A percentile compares a stretch with the other conserved stretches of the same genome.
phyloP scores from a whole-genome alignment of 2,797 vertebrate genomes.

The Anisognathus igniventris region DNA sequence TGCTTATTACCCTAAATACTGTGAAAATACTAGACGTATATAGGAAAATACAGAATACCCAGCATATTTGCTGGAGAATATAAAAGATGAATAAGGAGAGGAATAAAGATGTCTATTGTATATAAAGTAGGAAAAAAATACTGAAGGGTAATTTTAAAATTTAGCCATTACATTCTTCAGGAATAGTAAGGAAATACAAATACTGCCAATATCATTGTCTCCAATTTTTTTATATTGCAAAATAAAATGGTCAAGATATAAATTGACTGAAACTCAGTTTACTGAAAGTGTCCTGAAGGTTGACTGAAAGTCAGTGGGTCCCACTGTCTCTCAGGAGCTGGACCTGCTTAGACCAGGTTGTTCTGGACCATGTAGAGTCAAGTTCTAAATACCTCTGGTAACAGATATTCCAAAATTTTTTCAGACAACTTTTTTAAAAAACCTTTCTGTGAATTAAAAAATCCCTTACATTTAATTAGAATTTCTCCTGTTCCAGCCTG shows the following conservation, averaged over 20 bases:
- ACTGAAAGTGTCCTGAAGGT: neutral
- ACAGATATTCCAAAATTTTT: neutral
- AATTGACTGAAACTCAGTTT: neutral
- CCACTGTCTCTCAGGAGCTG: neutral
- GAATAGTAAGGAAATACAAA: neutral
- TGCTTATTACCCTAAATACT: neutral
- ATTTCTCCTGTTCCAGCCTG: neutral
- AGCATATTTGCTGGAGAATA: neutral
- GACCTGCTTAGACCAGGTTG: neutral
- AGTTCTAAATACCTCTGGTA: neutral
- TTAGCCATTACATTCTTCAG: neutral
- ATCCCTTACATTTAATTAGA: neutral
- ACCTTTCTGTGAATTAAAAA: neutral
- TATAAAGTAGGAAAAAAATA: neutral
- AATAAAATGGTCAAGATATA: neutral
- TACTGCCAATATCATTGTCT: neutral
- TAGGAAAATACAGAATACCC: neutral
- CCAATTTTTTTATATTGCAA: neutral
- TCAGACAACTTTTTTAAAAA: neutral
- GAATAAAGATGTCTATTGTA: neutral
- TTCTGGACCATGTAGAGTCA: accelerated
- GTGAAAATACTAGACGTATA: neutral
- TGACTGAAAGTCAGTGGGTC: neutral
- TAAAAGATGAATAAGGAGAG: neutral
- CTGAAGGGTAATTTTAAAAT: neutral